Base-by-base conservation (phyloP, 2,888 invertebrate genomes). In the Andrena hattorfiana region DNA sequence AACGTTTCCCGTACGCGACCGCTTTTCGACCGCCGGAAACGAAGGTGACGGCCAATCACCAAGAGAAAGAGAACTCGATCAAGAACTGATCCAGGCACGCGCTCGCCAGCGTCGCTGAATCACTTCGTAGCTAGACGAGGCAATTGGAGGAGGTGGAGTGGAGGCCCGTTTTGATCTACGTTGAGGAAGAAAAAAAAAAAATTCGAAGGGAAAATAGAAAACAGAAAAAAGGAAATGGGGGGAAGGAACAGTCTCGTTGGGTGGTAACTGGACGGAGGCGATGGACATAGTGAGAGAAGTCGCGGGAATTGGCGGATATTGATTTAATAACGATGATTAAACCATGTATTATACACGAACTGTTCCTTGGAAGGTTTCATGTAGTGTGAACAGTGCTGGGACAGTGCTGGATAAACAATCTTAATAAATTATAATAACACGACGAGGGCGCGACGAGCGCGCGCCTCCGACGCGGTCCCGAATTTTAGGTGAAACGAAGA, bases 1-100 rank as follows among this genome's bases (percentile, higher is more conserved):
- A 94, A 89, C 96, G 95, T 90, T 98, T 97, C 94, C 97, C 97
- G 35, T 96, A 97, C 94, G 97, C 98, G 81, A 96, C 96, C 86
- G 96, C 97, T 72, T 98, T 98, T 94, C 94, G 90, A 89, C 94
- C 88, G 83, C 90, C 90, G 59, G 92, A 92, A 66, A 59, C 89
- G 30, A 90, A 89, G 72, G 54, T 87, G 72, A 87, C 86, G 59
- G 83, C 82, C 84, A 92, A 93, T 85, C 92, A 92, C 81, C 93
- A 92, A 82, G 92, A 93, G 74, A 92, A 92, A 84, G 92, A 93
- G 70, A 93, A 92, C 77, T 91, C 91, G 60, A 92, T 92, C 74
- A 91, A 91, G 84, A 92, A 93, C 89, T 94, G 93, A 94, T 93
- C 89, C 86, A 89, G 87, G 87, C 84, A 87, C 84, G 85, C 83